phyloP scores from a whole-genome alignment of 2,888 invertebrate species.

The Mythimna pallens region DNA sequence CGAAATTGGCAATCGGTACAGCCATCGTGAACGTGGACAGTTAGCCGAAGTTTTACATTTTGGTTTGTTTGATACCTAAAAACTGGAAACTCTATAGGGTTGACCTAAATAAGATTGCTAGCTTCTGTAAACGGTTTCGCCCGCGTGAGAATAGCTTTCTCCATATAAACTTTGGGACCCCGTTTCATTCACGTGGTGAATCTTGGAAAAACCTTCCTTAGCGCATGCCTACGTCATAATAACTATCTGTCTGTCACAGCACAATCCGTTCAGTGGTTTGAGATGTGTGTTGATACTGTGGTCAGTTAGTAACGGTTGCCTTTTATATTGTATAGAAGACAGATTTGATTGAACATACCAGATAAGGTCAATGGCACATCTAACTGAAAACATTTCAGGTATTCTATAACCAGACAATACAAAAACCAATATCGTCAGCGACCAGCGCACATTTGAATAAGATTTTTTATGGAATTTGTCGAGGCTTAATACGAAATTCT shows the following conservation, averaged over 20 bases:
- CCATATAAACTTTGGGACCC: too few species aligned
- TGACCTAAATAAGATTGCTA: conserved; percentile 32
- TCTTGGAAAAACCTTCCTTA: too few species aligned
- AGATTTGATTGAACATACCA: not conserved
- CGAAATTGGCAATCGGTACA: conserved; percentile 48
- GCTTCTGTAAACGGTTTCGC: too few species aligned
- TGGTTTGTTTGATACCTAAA: conserved; percentile 57
- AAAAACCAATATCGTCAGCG: conserved; percentile 12
- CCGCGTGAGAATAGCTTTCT: too few species aligned
- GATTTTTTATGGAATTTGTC: conserved; percentile 7
- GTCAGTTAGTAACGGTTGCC: too few species aligned
- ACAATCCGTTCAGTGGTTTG: too few species aligned
- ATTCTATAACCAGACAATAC: not conserved
- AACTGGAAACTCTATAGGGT: conserved; percentile 58
- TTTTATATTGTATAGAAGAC: too few species aligned
- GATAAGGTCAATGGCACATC: not conserved
- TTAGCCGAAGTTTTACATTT: conserved; percentile 59
- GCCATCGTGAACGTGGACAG: conserved; percentile 58
- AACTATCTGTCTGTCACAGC: too few species aligned
- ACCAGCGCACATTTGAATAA: not conserved
- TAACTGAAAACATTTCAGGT: not conserved
- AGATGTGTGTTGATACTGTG: too few species aligned
- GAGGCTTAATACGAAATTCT: conserved; percentile 12
- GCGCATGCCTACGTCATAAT: too few species aligned
- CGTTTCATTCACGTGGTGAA: too few species aligned